phyloP scores from a whole-genome alignment of 2,113 vertebrate species.

The Gavia stellata region DNA sequence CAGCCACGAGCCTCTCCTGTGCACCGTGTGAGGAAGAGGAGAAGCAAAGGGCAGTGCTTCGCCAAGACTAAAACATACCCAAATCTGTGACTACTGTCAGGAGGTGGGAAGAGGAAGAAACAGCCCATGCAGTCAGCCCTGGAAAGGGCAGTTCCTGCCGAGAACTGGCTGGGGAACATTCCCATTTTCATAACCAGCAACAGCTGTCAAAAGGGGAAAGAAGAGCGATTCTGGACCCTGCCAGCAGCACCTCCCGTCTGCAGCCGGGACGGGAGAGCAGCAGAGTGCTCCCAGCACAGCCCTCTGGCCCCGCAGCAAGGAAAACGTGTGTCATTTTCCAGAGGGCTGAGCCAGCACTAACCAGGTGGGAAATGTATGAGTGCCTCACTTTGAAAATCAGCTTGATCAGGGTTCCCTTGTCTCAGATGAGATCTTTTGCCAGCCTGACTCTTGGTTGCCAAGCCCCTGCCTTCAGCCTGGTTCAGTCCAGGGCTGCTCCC shows the following conservation, averaged over 20 bases:
- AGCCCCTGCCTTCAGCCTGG: background rate
- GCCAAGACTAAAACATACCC: background rate
- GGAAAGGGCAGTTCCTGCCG: constrained; percentile 7
- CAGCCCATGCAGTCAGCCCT: background rate
- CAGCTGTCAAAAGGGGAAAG: constrained; percentile 37
- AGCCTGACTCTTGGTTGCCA: background rate
- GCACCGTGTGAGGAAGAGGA: background rate
- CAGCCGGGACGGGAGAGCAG: background rate
- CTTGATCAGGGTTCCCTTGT: background rate
- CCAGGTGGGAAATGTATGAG: constrained; percentile 20
- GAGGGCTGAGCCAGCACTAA: constrained; percentile 4
- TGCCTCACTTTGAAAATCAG: background rate
- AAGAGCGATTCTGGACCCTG: background rate
- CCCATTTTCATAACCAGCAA: constrained; percentile 19
- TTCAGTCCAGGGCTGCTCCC: background rate
- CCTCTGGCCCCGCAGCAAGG: background rate
- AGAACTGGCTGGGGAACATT: constrained; percentile 23
- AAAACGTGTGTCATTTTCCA: constrained; percentile 39
- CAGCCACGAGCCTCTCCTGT: background rate
- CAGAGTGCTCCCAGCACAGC: background rate
- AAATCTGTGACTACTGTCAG: background rate
- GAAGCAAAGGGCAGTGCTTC: background rate
- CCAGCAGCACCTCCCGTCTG: background rate
- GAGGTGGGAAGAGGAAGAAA: background rate
- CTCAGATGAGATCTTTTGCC: background rate